phyloP scores from a whole-genome alignment of 2,888 invertebrate species.

The Platynereis dumerilii region DNA sequence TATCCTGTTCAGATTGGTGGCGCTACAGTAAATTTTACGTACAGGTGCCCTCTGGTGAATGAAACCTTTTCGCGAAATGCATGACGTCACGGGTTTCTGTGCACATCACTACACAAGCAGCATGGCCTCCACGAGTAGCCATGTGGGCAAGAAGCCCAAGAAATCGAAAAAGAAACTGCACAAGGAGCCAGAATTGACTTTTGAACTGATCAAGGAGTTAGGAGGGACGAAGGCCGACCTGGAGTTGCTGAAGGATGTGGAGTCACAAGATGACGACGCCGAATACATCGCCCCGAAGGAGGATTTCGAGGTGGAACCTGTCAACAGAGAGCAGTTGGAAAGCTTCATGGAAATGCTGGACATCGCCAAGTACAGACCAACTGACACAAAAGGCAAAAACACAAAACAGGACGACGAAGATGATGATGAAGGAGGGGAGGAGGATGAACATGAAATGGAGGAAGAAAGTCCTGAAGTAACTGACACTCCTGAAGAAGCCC shows the following conservation, averaged over 20 bases:
- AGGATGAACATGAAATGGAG: conserved; percentile 12
- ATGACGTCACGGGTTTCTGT: too few species aligned
- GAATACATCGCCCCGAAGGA: conserved; percentile 39
- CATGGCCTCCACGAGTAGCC: too few species aligned
- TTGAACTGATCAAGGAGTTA: conserved; percentile 20
- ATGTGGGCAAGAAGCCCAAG: conserved; percentile 2
- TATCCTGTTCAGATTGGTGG: too few species aligned
- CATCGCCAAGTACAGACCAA: not conserved
- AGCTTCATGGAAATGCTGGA: not conserved
- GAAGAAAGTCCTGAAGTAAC: conserved; percentile 5
- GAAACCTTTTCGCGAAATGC: too few species aligned
- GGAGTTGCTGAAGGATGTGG: conserved; percentile 43
- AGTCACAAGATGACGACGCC: conserved; percentile 40
- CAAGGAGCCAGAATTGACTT: conserved; percentile 22
- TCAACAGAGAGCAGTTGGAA: conserved; percentile 50
- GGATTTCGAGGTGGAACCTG: conserved; percentile 46
- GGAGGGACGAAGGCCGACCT: conserved; percentile 44
- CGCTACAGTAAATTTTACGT: too few species aligned
- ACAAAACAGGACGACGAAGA: not conserved
- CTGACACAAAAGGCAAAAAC: not conserved
- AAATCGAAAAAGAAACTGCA: not conserved
- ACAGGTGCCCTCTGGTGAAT: too few species aligned
- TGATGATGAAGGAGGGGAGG: not conserved
- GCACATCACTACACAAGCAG: too few species aligned
- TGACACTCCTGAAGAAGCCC: not conserved